Evolutionary conservation across 2,888 invertebrate species (phyloP), one percentile per base, ranked within the genome.

Genomic region (Diarsia rubi): DNA sequence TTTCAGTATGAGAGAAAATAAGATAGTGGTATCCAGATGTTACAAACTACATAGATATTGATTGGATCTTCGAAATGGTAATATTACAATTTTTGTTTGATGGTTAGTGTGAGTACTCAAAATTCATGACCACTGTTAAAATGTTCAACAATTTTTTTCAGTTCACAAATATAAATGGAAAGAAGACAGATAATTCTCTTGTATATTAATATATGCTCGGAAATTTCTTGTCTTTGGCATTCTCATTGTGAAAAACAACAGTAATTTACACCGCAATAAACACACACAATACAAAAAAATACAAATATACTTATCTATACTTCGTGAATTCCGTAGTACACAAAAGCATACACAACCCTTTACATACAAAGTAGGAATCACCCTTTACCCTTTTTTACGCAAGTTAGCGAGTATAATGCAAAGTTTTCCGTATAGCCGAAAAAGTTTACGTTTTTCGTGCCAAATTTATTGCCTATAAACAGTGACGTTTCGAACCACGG

Each of bases 401-500:
- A 81, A 83, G 89, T 87, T 86, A 85, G 74, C 68, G 66, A 49
- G 73, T 81, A 87, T 87, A 88, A 88, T 85, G 82, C 79, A 84
- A 91, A 91, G 88, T 92, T 92, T 89, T 83, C 76, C 86, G 82
- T 83, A 88, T 82, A 88, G 87, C 85, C 86, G 85, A 92, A 92
- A 92, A 92, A 93, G 87, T 91, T 92, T 89, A 83, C 88, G 88
- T 90, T 89, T 90, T 91, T 88, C 89, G 88, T 89, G 86, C 88
- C 90, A 90, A 92, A 94, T 93, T 94, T 93, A 94, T 93, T 87
- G 92, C 85, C 91, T 86, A 93, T 94, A 94, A 94, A 94, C 89
- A 91, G 89, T 90, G 90, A 91, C 86, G 90, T 90, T 90, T 90
- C 85, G 88, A 88, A 88, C 91, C 91, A 92, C 91, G 86, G 86